Conservation (phyloP, 1,140 invertebrate species). For the Battus philenor region DNA sequence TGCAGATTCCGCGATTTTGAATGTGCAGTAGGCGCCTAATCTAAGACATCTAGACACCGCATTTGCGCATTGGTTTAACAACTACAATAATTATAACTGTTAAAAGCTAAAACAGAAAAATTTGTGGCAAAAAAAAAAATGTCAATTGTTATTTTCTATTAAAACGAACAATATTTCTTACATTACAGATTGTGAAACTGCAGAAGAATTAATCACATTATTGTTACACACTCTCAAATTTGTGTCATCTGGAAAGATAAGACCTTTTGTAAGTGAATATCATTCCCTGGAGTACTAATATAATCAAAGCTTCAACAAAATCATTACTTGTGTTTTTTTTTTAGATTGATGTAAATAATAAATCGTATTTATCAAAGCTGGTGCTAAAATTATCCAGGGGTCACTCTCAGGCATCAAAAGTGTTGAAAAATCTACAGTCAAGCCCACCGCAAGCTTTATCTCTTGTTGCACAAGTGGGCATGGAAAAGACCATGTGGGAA, state of each 20-base stretch:
- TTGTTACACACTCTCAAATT: slow-evolving; percentile 64
- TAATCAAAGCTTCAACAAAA: not conserved
- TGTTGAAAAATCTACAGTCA: slow-evolving; percentile 55
- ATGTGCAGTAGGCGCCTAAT: too few relatives aligned
- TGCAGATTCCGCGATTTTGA: too few relatives aligned
- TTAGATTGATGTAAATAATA: slow-evolving; percentile 73
- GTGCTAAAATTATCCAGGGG: slow-evolving; percentile 67
- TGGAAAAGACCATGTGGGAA: slow-evolving; percentile 69
- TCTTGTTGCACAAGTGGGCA: slow-evolving; percentile 60
- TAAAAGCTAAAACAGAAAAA: too few relatives aligned
- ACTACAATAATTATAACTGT: too few relatives aligned
- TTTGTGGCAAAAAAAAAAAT: too few relatives aligned
- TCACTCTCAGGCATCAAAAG: slow-evolving; percentile 60
- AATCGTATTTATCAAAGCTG: slow-evolving; percentile 60
- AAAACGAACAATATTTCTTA: too few relatives aligned
- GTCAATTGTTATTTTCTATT: too few relatives aligned
- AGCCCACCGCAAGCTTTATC: slow-evolving; percentile 61
- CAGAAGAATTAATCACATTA: slow-evolving; percentile 62
- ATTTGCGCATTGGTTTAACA: too few relatives aligned
- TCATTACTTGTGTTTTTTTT: too few relatives aligned
- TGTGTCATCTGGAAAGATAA: slow-evolving; percentile 64
- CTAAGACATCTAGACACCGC: too few relatives aligned
- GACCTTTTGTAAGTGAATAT: slow-evolving; percentile 64
- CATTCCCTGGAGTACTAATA: not conserved
- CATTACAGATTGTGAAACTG: slow-evolving; percentile 69